Conservation (phyloP, 2,888 invertebrate genomes). For the Diplazon laetatorius region DNA sequence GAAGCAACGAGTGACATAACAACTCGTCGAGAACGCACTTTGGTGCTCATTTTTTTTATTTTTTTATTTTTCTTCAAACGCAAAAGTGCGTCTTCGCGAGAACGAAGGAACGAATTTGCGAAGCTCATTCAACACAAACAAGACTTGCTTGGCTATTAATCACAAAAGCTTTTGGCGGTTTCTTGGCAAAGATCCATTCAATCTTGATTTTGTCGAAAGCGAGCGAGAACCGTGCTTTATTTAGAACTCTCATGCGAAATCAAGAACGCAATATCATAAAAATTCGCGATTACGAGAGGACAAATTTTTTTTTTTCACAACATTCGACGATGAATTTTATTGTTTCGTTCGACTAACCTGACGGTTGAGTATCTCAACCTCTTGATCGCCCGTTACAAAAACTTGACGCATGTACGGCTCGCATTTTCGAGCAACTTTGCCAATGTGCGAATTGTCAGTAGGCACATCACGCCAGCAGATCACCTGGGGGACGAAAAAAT, state of each 20-base stretch:
- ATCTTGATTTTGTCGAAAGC: constrained; percentile 37
- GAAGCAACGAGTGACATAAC: constrained; percentile 22
- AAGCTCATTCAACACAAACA: constrained; percentile 29
- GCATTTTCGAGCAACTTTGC: constrained; percentile 94
- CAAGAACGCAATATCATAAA: constrained; percentile 37
- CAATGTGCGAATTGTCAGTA: constrained; percentile 92
- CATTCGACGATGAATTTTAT: constrained; percentile 13
- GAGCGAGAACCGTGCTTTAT: constrained; percentile 42
- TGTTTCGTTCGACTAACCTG: constrained; percentile 84
- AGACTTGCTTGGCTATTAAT: constrained; percentile 28
- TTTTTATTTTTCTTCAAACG: neutral
- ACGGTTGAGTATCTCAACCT: constrained; percentile 85
- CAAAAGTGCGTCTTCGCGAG: neutral
- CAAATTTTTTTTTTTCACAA: neutral
- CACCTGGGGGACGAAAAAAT: constrained; percentile 83
- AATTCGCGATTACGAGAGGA: constrained; percentile 8
- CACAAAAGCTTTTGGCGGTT: constrained; percentile 30
- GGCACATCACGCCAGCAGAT: constrained; percentile 98
- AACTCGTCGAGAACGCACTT: constrained; percentile 5
- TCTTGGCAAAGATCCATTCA: constrained; percentile 55
- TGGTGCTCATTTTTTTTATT: neutral
- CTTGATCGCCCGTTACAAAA: constrained; percentile 88
- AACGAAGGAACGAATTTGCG: constrained; percentile 1
- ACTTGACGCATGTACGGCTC: constrained; percentile 99
- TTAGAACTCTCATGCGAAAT: constrained; percentile 45